A percentile compares a stretch with the other conserved stretches of the same genome.
Conservation (phyloP, 1,140 invertebrate species). For the Andricus grossulariae region DNA sequence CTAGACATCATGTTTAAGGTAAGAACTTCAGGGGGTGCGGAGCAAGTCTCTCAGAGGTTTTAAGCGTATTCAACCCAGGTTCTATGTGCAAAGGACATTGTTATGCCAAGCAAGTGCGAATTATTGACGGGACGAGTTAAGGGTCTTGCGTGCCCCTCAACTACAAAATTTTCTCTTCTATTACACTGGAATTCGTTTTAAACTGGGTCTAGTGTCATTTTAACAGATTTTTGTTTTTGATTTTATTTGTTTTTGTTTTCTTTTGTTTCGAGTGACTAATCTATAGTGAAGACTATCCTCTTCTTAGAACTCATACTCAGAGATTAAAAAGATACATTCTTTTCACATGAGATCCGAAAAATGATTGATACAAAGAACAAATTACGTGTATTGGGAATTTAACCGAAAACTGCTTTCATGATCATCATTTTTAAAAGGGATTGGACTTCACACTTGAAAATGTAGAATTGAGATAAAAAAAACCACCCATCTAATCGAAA, state of each 20-base stretch:
- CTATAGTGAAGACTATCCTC: too few relatives aligned
- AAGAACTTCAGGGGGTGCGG: conserved; percentile 40
- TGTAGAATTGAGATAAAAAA: too few relatives aligned
- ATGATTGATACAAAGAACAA: not conserved
- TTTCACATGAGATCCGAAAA: too few relatives aligned
- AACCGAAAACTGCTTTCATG: too few relatives aligned
- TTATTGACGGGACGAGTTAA: conserved; percentile 17
- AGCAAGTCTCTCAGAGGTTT: not conserved
- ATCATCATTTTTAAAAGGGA: too few relatives aligned
- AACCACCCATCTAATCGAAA: too few relatives aligned
- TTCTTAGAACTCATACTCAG: too few relatives aligned
- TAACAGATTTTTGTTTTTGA: not conserved
- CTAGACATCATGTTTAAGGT: conserved; percentile 59
- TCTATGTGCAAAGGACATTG: conserved; percentile 6
- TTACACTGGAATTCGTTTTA: not conserved
- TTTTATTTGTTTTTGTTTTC: not conserved
- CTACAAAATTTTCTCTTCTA: not conserved
- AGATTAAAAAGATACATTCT: too few relatives aligned
- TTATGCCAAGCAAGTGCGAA: conserved; percentile 21
- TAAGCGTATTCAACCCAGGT: not conserved
- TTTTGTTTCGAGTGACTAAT: not conserved
- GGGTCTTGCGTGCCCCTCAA: conserved; percentile 9
- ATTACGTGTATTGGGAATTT: too few relatives aligned
- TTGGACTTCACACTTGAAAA: too few relatives aligned
- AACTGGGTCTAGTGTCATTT: not conserved